Conservation (phyloP, 2,888 invertebrate genomes). For the Tenthredo distinguenda region DNA sequence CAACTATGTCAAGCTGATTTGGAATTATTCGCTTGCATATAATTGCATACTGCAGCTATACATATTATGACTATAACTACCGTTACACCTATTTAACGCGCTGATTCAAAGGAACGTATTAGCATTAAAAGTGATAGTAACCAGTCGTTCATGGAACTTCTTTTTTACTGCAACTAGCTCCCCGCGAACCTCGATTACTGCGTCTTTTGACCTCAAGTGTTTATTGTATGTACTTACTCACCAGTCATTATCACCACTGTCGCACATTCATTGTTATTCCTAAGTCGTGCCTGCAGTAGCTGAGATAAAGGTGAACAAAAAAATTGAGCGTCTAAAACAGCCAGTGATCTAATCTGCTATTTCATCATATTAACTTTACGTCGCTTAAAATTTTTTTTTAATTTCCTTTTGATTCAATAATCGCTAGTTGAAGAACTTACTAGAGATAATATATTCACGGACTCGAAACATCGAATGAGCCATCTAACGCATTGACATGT, state of each 20-base stretch:
- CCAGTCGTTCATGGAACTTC: neutral
- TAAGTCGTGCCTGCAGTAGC: neutral
- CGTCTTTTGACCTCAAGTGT: constrained; percentile 27
- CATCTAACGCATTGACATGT: neutral
- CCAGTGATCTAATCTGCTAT: constrained; percentile 6
- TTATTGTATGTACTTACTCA: neutral
- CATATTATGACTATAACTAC: neutral
- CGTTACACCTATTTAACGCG: neutral
- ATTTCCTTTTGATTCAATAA: neutral
- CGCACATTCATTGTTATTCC: neutral
- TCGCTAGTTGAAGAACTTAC: neutral
- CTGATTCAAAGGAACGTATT: neutral
- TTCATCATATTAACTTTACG: neutral
- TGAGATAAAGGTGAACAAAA: neutral
- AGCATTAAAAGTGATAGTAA: constrained; percentile 27
- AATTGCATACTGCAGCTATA: neutral
- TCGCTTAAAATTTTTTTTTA: neutral
- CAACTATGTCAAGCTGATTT: neutral
- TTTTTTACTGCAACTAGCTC: neutral
- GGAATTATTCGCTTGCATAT: neutral
- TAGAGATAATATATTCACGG: neutral
- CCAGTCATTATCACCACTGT: neutral
- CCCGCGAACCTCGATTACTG: neutral
- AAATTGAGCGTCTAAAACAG: neutral
- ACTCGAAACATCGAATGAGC: neutral